A percentile compares a stretch with the other conserved stretches of the same genome.
Evolutionary conservation across 2,797 vertebrate genomes (phyloP).

Genomic region (Crenichthys baileyi): DNA sequence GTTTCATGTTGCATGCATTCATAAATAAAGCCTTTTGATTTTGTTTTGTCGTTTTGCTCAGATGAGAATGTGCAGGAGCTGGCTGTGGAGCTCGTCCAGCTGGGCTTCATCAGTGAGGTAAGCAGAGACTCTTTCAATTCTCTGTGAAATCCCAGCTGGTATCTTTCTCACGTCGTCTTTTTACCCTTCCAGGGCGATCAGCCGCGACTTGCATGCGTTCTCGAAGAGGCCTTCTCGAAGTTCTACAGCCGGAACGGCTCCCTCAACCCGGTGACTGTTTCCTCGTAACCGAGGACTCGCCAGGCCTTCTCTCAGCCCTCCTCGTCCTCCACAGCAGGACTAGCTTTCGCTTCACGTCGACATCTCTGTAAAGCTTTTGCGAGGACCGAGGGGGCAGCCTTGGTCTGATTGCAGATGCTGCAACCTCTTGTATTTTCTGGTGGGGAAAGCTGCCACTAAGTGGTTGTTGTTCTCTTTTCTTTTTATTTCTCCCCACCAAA

Average conservation of each 20-base stretch:
- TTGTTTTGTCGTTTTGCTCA: slow-evolving; percentile 56
- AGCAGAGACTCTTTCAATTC: slow-evolving; percentile 19
- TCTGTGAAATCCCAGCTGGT: neutral
- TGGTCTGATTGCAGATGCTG: slow-evolving; percentile 63
- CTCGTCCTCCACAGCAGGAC: slow-evolving; percentile 63
- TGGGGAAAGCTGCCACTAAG: slow-evolving; percentile 75
- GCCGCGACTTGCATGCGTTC: slow-evolving; percentile 90
- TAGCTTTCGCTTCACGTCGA: slow-evolving; percentile 59
- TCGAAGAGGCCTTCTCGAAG: slow-evolving; percentile 96
- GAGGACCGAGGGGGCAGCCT: slow-evolving; percentile 60
- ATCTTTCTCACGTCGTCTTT: neutral
- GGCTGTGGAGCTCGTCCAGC: slow-evolving; percentile 94
- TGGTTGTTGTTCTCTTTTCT: slow-evolving; percentile 63
- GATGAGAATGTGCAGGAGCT: slow-evolving; percentile 97
- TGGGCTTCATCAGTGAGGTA: slow-evolving; percentile 98
- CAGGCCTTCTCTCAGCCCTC: slow-evolving; percentile 45
- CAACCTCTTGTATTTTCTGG: slow-evolving; percentile 63
- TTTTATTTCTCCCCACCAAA: slow-evolving; percentile 40
- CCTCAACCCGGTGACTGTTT: slow-evolving; percentile 93
- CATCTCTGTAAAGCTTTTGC: slow-evolving; percentile 62
- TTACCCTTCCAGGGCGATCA: slow-evolving; percentile 87
- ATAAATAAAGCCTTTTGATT: too few relatives aligned
- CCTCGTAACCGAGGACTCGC: slow-evolving; percentile 85
- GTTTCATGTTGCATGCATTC: too few relatives aligned
- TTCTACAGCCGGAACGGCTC: slow-evolving; percentile 94